A percentile compares a stretch with the other conserved stretches of the same genome.
Evolutionary conservation across 2,797 vertebrate species (phyloP).

Genomic region (Benthosema pterotum): DNA sequence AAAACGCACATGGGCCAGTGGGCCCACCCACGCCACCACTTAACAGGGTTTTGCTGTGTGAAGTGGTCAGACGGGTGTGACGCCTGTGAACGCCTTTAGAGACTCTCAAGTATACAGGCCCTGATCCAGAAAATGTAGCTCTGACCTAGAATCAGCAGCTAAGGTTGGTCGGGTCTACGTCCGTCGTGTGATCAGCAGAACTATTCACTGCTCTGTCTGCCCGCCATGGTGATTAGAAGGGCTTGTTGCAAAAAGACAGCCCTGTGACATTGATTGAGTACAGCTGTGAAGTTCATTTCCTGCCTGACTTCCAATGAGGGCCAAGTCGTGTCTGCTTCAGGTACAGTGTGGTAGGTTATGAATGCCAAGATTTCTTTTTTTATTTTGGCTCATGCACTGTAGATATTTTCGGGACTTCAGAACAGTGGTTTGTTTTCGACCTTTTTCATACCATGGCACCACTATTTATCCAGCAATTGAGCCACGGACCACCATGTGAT

Average conservation of each 20-base stretch:
- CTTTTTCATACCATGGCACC: too few species aligned
- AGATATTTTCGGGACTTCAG: too few species aligned
- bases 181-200: constrained; percentile 31
- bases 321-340: background rate
- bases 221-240: constrained; percentile 20
- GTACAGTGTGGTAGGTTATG: background rate
- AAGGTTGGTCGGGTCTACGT: background rate
- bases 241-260: constrained; percentile 17
- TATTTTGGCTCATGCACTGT: background rate
- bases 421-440: too few species aligned
- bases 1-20: too few species aligned
- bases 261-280: constrained; percentile 32
- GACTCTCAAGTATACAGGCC: too few species aligned
- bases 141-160: constrained; percentile 1
- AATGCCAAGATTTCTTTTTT: background rate
- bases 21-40: too few species aligned
- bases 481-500: too few species aligned
- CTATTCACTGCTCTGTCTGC: constrained; percentile 38
- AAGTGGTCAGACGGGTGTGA: too few species aligned
- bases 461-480: too few species aligned
- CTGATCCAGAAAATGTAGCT: too few species aligned
- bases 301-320: constrained; percentile 9
- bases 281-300: constrained; percentile 46
- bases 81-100: too few species aligned
- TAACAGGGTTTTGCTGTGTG: too few species aligned